phyloP scores from a whole-genome alignment of 2,888 invertebrate genomes.

The Onchidella celtica region DNA sequence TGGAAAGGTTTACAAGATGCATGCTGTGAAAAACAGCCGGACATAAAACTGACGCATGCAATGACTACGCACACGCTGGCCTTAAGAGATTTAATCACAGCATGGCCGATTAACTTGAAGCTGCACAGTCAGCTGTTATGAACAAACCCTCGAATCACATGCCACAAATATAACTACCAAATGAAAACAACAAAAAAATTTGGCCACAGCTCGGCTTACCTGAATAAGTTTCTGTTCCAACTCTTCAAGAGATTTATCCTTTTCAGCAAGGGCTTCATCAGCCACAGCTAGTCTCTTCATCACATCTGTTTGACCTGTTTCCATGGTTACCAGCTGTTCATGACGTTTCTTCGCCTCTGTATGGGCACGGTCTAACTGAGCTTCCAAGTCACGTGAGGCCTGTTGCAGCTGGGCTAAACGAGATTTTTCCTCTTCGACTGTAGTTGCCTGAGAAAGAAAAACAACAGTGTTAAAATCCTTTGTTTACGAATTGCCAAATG shows the following conservation, averaged over 20 bases:
- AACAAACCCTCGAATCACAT: too few relatives aligned
- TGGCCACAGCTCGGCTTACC: too few relatives aligned
- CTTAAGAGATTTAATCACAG: too few relatives aligned
- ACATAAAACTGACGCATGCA: too few relatives aligned
- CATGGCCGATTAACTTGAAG: too few relatives aligned
- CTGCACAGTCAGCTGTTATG: too few relatives aligned
- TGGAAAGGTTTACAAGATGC: too few relatives aligned
- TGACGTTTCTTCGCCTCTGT: conserved; percentile 77
- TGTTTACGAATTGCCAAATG: too few relatives aligned
- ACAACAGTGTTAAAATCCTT: background rate
- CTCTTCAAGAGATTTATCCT: conserved; percentile 77
- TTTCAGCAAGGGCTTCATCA: conserved; percentile 79
- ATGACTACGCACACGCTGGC: too few relatives aligned
- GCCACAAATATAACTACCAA: too few relatives aligned
- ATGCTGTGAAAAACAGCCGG: too few relatives aligned
- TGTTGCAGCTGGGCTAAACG: conserved; percentile 71
- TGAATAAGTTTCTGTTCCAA: conserved; percentile 66
- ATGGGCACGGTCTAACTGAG: conserved; percentile 75
- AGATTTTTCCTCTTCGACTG: conserved; percentile 78
- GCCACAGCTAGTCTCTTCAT: conserved; percentile 77
- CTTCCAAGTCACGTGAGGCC: conserved; percentile 76
- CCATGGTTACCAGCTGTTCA: conserved; percentile 73
- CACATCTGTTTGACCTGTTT: conserved; percentile 79
- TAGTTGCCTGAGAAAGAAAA: conserved; percentile 62
- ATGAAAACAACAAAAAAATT: too few relatives aligned